A percentile compares a stretch with the other conserved stretches of the same genome.
Conservation (phyloP, 2,888 invertebrate species). For the Orchestes rusci region DNA sequence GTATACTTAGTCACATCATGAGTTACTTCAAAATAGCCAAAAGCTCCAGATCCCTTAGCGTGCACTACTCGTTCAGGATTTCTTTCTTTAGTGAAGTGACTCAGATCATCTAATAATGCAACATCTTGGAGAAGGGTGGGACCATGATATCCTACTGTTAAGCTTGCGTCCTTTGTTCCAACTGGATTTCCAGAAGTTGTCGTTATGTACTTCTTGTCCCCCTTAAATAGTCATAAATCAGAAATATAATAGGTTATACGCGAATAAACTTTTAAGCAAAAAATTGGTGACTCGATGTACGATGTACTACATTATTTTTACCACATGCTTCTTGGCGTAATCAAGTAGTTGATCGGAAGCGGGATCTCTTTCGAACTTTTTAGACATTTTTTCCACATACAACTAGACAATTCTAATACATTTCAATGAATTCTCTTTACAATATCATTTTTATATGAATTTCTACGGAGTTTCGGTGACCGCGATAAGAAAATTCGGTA, state of each 20-base stretch:
- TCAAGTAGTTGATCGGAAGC: constrained; percentile 37
- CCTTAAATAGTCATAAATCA: too few species aligned
- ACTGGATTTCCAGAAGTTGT: constrained; percentile 80
- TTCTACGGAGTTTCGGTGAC: too few species aligned
- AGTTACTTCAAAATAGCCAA: constrained; percentile 80
- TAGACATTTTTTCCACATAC: too few species aligned
- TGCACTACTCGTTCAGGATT: constrained; percentile 96
- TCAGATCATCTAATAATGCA: constrained; percentile 67
- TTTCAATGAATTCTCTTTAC: too few species aligned
- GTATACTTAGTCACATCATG: constrained; percentile 75
- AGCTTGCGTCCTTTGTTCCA: constrained; percentile 64
- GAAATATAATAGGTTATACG: not conserved
- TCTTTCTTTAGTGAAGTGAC: constrained; percentile 83
- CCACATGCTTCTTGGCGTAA: constrained; percentile 34
- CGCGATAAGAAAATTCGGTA: too few species aligned
- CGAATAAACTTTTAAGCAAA: too few species aligned
- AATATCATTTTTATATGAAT: too few species aligned
- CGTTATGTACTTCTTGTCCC: constrained; percentile 56
- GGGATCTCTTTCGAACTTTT: constrained; percentile 26
- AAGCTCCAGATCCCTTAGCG: constrained; percentile 90
- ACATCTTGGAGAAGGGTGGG: constrained; percentile 83
- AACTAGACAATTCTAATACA: too few species aligned
- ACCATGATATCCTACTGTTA: constrained; percentile 81
- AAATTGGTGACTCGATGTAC: too few species aligned
- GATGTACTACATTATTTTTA: constrained; percentile 27